Evolutionary conservation across 2,888 invertebrate genomes (phyloP).

Genomic region (Schizaphis graminum): DNA sequence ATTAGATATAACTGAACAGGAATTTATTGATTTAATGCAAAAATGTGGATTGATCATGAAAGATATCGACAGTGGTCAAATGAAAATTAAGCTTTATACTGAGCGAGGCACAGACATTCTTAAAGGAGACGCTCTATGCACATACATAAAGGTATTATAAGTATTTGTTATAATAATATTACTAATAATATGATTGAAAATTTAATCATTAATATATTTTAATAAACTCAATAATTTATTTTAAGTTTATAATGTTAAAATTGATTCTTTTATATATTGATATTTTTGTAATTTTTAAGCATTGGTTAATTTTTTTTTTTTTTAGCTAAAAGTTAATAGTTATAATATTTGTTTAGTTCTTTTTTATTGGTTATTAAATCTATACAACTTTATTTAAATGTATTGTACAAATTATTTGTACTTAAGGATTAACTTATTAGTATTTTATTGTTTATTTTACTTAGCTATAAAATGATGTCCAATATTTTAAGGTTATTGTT

Average conservation of each 20-base stretch:
- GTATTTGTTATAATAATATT: background rate
- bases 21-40: conserved; percentile 91
- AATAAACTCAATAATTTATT: background rate
- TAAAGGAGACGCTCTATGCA: conserved; percentile 97
- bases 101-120: conserved; percentile 80
- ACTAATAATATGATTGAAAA: background rate
- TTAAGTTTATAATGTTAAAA: background rate
- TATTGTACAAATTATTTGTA: background rate
- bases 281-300: background rate
- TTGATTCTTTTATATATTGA: background rate
- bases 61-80: conserved; percentile 83
- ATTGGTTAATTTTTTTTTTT: background rate
- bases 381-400: background rate
- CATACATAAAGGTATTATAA: conserved; percentile 88
- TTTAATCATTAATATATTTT: background rate
- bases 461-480: background rate
- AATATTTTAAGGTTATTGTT: background rate
- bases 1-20: conserved; percentile 87
- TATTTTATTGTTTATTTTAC: background rate
- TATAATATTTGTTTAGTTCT: background rate
- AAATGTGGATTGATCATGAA: conserved; percentile 96
- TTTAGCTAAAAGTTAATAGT: too few relatives aligned
- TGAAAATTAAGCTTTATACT: conserved; percentile 92
- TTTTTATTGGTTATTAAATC: background rate
- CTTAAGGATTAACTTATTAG: background rate